These are phyloP conservation scores for Rhea pennata DNA, from an alignment of 2,113 vertebrate genomes.

Conservation along the genomic window DNA sequence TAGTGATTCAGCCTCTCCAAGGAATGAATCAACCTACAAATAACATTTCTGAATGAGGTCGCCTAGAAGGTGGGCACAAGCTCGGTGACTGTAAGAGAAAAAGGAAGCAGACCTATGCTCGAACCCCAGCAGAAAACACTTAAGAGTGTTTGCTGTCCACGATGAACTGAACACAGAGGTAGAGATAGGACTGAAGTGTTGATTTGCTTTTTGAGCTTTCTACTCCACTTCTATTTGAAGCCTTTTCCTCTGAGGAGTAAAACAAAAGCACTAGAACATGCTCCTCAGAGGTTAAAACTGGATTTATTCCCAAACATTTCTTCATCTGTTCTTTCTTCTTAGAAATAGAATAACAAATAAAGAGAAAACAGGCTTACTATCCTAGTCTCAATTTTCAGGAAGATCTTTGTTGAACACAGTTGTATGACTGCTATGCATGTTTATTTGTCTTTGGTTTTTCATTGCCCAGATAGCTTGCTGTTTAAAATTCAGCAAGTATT, in stretches of 20 bases:
- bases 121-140: neutral
- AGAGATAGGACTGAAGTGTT: neutral
- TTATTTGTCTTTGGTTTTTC: neutral
- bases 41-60: neutral
- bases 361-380: neutral
- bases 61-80: neutral
- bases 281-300: neutral
- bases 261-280: accelerated
- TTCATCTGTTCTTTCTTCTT: neutral
- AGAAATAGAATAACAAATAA: neutral
- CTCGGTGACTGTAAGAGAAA: neutral
- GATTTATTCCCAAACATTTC: neutral
- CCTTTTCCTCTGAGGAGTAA: neutral
- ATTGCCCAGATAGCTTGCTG: neutral
- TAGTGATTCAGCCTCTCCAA: neutral
- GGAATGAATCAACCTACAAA: neutral
- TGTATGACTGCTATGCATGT: neutral
- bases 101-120: neutral
- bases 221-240: neutral
- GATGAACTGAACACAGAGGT: neutral
- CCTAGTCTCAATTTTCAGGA: neutral
- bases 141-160: neutral
- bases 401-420: neutral
- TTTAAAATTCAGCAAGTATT: neutral
- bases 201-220: neutral